Base-by-base conservation (phyloP, 2,888 invertebrate species). In the Apamea monoglypha region DNA sequence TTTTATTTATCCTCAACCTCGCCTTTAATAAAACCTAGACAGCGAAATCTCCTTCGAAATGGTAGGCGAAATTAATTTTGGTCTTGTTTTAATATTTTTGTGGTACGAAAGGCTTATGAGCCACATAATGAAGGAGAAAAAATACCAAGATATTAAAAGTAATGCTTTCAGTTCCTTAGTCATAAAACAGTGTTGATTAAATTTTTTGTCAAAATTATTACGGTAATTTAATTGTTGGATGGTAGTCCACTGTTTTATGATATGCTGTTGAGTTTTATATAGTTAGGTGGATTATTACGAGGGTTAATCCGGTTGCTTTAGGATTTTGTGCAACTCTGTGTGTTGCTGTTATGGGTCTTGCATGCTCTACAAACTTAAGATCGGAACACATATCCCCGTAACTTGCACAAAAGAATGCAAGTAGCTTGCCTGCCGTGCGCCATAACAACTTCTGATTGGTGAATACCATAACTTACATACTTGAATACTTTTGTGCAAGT, bases 41-140 rank as follows among this genome's bases (percentile, higher is more conserved):
- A 74, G 36, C 74, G 80, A 81, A 78, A 74, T 80, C 85, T 85
- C 83, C 88, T 88, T 87, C 86, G 61, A 90, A 89, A 90, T 87
- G 87, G 91, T 89, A 87, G 89, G 85, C 88, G 84, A 91, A 92
- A 93, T 93, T 93, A 93, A 91, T 91, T 91, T 92, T 78, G 83
- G 89, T 83, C 90, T 87, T 91, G 90, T 91, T 92, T 93, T 93
- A 93, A 92, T 93, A 93, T 92, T 91, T 90, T 87, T 85, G 76
- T 73, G 86, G 81, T 85, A 83, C 82, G 88, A 88, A 93, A 92
- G 91, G 91, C 91, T 91, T 92, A 88, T 84, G 89, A 83, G 73
- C 83, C 81, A 79, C 76, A 80, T 84, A 78, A 89, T 83, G 76
- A 85, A 80, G 73, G 50, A 85, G 61, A 84, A 84, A 88, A 83